These are phyloP conservation scores for Mico argentatus DNA, from an alignment of 2,797 vertebrate species.

Conservation along the genomic window DNA sequence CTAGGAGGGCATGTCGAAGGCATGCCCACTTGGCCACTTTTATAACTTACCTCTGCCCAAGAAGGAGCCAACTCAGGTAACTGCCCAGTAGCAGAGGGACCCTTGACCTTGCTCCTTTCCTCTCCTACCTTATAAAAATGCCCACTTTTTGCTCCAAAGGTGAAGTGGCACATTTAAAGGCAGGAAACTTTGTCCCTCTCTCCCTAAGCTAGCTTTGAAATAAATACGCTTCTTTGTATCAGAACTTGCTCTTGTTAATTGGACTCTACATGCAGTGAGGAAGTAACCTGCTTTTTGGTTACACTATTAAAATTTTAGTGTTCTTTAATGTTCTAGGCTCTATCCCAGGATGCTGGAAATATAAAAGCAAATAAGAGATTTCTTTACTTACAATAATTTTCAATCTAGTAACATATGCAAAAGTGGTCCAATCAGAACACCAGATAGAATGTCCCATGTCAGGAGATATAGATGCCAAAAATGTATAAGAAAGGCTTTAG, in stretches of 20 bases:
- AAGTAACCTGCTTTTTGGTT: not conserved
- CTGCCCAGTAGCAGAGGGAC: not conserved
- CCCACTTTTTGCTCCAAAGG: too few relatives aligned
- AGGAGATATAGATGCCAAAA: not conserved
- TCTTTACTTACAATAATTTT: not conserved
- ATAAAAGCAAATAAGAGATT: slow-evolving; percentile 15
- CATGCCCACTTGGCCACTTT: not conserved
- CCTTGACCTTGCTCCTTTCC: not conserved
- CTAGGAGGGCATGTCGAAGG: too few relatives aligned
- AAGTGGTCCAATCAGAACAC: not conserved
- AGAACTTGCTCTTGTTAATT: not conserved
- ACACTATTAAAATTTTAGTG: not conserved
- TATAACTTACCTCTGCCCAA: not conserved
- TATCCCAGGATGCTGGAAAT: not conserved
- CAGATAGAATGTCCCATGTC: not conserved
- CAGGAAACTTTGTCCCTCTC: not conserved
- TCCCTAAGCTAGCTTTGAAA: not conserved
- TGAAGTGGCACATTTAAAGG: not conserved
- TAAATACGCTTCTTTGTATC: not conserved
- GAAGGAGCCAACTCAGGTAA: not conserved
- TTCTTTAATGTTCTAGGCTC: not conserved
- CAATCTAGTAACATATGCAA: not conserved
- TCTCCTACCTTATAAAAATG: too few relatives aligned
- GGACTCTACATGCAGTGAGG: not conserved
- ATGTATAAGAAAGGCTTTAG: not conserved